A percentile compares a stretch with the other conserved stretches of the same genome.
Conservation (phyloP, 2,888 invertebrate species). For the Alviniconcha strummeri region DNA sequence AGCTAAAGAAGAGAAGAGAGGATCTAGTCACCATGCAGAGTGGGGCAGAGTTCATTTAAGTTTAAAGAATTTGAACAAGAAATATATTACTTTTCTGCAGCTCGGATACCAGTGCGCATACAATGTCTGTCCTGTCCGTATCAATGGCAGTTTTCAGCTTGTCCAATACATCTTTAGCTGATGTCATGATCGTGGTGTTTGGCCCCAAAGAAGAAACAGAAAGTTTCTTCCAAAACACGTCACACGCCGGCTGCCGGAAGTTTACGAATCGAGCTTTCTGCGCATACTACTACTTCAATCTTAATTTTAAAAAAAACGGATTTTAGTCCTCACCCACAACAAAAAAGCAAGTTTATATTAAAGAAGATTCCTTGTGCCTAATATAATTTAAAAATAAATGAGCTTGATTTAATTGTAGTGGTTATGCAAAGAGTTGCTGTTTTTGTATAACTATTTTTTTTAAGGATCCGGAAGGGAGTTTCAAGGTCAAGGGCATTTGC, state of each 20-base stretch:
- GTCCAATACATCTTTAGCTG: conserved; percentile 51
- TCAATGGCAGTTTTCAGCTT: conserved; percentile 76
- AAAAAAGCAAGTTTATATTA: no score
- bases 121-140: conserved; percentile 78
- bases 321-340: no score
- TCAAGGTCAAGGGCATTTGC: conserved; percentile 26
- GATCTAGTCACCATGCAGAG: no score
- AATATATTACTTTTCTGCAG: conserved; percentile 72
- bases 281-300: no score
- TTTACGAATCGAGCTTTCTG: neutral
- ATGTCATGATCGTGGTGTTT: conserved; percentile 38
- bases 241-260: conserved; percentile 26
- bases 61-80: no score
- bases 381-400: no score
- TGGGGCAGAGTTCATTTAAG: no score
- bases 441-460: neutral
- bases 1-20: no score
- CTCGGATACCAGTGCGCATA: conserved; percentile 76
- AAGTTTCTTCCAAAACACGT: conserved; percentile 17
- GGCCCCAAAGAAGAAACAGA: neutral
- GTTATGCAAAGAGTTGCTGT: neutral
- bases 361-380: no score
- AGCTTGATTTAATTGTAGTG: no score
- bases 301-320: no score
- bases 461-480: neutral